Evolutionary conservation across 2,797 vertebrate genomes (phyloP).

Genomic region (Fratercula arctica): DNA sequence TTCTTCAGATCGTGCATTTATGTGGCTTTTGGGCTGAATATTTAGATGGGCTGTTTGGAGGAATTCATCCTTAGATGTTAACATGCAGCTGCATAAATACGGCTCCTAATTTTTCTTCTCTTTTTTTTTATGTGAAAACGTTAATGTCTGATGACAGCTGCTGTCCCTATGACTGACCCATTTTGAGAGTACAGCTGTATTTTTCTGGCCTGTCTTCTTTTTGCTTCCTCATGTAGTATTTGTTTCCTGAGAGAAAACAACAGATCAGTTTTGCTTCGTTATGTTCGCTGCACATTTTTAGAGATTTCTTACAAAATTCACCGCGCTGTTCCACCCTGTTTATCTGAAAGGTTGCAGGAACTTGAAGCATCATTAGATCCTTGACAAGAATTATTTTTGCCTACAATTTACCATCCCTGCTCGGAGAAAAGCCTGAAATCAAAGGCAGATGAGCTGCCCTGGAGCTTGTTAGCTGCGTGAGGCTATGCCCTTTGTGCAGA

Average conservation of each 20-base stretch:
- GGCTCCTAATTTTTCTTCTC: background rate
- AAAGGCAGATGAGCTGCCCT: conserved; percentile 27
- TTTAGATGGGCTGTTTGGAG: background rate
- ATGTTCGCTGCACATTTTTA: background rate
- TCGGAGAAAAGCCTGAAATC: conserved; percentile 24
- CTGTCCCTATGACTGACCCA: background rate
- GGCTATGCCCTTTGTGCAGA: background rate
- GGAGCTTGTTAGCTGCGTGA: conserved; percentile 6
- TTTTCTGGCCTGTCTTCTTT: background rate
- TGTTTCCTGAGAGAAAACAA: conserved; percentile 30
- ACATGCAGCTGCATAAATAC: background rate
- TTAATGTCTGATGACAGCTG: background rate
- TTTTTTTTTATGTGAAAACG: background rate
- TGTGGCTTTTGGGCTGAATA: background rate
- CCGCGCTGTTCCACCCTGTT: background rate
- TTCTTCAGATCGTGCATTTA: background rate
- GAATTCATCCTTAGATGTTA: background rate
- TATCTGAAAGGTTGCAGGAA: conserved; percentile 10
- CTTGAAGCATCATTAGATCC: conserved; percentile 27
- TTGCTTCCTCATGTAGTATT: background rate
- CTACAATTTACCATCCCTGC: background rate
- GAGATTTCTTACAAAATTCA: background rate
- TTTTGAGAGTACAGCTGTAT: background rate
- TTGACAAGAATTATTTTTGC: conserved; percentile 5
- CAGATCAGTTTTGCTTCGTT: conserved; percentile 30